Percentiles rank a stretch among this genome's conserved stretches.
Conservation (phyloP, 2,797 vertebrate genomes). For the Platyrinchus mystaceus region DNA sequence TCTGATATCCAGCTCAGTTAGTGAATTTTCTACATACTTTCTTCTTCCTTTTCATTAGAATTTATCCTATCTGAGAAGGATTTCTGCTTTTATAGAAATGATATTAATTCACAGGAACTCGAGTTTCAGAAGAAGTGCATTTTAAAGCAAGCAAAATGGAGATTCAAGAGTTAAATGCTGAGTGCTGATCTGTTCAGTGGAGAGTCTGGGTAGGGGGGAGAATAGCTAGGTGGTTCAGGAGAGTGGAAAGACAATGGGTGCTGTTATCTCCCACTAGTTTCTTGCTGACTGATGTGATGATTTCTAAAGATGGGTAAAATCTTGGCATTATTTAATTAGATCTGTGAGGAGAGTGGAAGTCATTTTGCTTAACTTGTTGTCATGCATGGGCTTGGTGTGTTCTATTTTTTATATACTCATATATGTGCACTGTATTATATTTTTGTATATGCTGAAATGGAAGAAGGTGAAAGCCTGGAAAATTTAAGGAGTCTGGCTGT, state of each 20-base stretch:
- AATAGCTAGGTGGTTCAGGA: neutral
- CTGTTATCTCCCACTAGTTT: neutral
- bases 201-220: neutral
- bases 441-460: neutral
- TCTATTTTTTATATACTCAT: neutral
- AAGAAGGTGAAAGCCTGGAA: neutral
- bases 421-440: neutral
- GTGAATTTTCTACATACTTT: neutral
- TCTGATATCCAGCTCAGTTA: neutral
- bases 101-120: neutral
- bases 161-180: neutral
- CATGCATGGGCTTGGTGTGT: neutral
- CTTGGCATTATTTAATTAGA: neutral
- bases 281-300: neutral
- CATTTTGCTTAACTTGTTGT: neutral
- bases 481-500: neutral
- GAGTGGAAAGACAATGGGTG: neutral
- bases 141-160: neutral
- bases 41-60: neutral
- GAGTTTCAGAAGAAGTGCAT: neutral
- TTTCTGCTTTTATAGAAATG: neutral
- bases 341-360: neutral
- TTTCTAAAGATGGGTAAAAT: neutral
- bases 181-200: neutral
- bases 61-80: neutral